phyloP scores from a whole-genome alignment of 2,113 vertebrate species.

The Gambusia holbrooki region DNA sequence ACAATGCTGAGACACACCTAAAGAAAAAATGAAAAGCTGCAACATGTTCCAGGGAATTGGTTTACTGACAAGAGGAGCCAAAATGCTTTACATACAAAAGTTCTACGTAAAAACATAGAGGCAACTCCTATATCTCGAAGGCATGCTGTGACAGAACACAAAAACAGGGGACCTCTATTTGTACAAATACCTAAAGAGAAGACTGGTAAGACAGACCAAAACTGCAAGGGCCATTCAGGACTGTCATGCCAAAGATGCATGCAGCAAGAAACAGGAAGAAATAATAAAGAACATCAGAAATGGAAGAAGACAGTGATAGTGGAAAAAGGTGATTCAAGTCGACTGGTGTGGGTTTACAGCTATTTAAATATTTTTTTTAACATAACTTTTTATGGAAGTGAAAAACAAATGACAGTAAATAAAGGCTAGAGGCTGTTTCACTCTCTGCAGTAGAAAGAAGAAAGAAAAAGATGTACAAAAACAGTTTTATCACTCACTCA shows the following conservation, averaged over 20 bases:
- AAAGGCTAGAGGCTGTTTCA: slow-evolving; percentile 17
- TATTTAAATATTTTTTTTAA: background rate
- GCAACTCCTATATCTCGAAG: slow-evolving; percentile 52
- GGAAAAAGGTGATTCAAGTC: slow-evolving; percentile 31
- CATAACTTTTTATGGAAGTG: slow-evolving; percentile 5
- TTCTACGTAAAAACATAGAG: slow-evolving; percentile 48
- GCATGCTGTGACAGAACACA: slow-evolving; percentile 78
- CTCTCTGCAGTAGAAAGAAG: slow-evolving; percentile 27
- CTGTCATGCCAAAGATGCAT: slow-evolving; percentile 79
- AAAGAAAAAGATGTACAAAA: background rate
- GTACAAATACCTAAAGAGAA: slow-evolving; percentile 68
- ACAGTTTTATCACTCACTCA: slow-evolving; percentile 1
- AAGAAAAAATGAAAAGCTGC: slow-evolving; percentile 31
- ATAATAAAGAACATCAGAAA: slow-evolving; percentile 56
- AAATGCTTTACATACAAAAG: slow-evolving; percentile 57
- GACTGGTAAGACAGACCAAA: slow-evolving; percentile 47
- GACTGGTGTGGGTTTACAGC: background rate
- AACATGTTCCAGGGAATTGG: slow-evolving; percentile 25
- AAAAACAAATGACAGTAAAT: slow-evolving; percentile 10
- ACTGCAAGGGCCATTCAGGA: slow-evolving; percentile 62
- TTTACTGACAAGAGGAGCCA: slow-evolving; percentile 32
- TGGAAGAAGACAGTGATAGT: slow-evolving; percentile 60
- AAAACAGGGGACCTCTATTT: slow-evolving; percentile 49
- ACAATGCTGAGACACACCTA: slow-evolving; percentile 43
- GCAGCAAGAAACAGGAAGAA: slow-evolving; percentile 70